Evolutionary conservation across 1,140 invertebrate genomes (phyloP).

Genomic region (Pseudomyrmex pallidus): DNA sequence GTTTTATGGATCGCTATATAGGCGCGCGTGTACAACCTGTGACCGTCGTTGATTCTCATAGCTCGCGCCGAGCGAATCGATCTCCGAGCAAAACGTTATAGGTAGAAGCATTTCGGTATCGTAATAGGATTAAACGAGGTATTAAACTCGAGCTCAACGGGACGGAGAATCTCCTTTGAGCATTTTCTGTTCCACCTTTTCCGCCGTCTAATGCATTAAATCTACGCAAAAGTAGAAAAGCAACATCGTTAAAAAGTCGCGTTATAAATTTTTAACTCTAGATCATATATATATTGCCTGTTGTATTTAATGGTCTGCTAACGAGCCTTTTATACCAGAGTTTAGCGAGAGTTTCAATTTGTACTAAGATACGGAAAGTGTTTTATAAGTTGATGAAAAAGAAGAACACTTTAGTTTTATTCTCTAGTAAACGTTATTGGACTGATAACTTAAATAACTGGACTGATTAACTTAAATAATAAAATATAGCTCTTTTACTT

Average conservation of each 20-base stretch:
- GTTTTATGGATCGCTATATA: slow-evolving; percentile 22
- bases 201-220: neutral
- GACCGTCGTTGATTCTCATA: slow-evolving; percentile 38
- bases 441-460: no score
- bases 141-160: slow-evolving; percentile 9
- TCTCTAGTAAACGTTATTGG: no score
- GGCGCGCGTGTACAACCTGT: neutral
- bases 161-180: slow-evolving; percentile 16
- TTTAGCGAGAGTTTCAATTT: neutral
- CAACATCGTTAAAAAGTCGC: neutral
- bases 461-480: no score
- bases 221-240: neutral
- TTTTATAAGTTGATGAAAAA: no score
- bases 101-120: slow-evolving; percentile 52
- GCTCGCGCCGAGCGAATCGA: slow-evolving; percentile 33
- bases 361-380: no score
- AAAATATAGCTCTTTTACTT: no score
- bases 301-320: neutral
- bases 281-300: neutral
- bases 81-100: slow-evolving; percentile 34
- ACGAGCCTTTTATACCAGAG: neutral
- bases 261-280: neutral
- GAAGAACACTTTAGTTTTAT: no score
- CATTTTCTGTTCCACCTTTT: slow-evolving; percentile 14
- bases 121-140: slow-evolving; percentile 43